Percentiles rank a stretch among this genome's conserved stretches.
Conservation (phyloP, 2,797 vertebrate genomes). For the Echeneis naucrates region DNA sequence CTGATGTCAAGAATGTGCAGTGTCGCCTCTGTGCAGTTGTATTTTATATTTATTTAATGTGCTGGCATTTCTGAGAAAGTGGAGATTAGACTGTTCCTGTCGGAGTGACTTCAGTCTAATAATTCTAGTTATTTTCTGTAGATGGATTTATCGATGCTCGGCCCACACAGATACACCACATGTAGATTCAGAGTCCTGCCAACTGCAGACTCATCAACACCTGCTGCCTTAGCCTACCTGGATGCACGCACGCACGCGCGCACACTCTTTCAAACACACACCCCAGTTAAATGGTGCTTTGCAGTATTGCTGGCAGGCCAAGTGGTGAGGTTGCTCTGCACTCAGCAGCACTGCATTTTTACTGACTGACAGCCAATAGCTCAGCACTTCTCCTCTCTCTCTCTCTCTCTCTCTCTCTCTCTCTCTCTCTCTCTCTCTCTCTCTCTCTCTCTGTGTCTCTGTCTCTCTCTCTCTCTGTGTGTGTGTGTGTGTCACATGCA, state of each 20-base stretch:
- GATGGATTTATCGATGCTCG: constrained; percentile 5
- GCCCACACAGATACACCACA: constrained; percentile 45
- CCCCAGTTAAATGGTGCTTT: constrained; percentile 55
- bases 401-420: too few species aligned
- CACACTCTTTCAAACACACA: constrained; percentile 9
- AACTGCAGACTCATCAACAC: constrained; percentile 61
- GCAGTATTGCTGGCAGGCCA: constrained; percentile 48
- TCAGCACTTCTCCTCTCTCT: constrained; percentile 23
- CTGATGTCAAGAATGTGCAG: constrained; percentile 2
- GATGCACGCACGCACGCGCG: neutral
- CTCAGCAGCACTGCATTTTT: constrained; percentile 47
- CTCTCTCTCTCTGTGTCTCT: too few species aligned
- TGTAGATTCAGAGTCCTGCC: constrained; percentile 37
- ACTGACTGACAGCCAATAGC: constrained; percentile 44
- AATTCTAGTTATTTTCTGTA: neutral
- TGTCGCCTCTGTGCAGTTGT: constrained; percentile 4
- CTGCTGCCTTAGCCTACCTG: constrained; percentile 51
- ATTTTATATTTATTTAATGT: neutral
- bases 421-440: too few species aligned
- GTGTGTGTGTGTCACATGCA: neutral
- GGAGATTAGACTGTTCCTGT: neutral
- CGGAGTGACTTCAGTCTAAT: neutral
- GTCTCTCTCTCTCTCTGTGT: too few species aligned
- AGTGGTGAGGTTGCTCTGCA: constrained; percentile 58
- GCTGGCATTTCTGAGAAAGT: neutral